These are phyloP conservation scores for Drosophila setosimentum DNA, from an alignment of 2,888 invertebrate genomes.

Conservation along the genomic window DNA sequence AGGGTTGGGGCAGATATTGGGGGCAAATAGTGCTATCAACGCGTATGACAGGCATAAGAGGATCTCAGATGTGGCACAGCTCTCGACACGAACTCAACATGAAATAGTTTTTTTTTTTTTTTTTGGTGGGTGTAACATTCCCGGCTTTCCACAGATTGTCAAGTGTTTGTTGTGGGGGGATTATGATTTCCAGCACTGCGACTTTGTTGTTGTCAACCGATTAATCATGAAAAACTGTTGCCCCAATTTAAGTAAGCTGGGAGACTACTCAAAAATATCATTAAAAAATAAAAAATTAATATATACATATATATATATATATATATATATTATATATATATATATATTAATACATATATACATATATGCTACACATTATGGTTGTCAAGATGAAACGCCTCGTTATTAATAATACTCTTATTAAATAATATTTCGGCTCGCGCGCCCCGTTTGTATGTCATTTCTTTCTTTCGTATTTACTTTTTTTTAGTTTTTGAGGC, in stretches of 20 bases:
- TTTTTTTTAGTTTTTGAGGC: conserved; percentile 65
- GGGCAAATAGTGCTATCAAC: conserved; percentile 41
- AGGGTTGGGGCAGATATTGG: conserved; percentile 5
- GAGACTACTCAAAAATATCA: conserved; percentile 12
- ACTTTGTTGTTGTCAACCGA: conserved; percentile 15
- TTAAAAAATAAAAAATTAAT: conserved; percentile 2
- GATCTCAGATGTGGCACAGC: conserved; percentile 68
- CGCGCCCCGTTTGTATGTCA: conserved; percentile 25
- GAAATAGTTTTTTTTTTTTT: conserved; percentile 28
- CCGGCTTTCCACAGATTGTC: conserved; percentile 32
- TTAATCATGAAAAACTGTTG: conserved; percentile 40
- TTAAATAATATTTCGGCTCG: conserved; percentile 67
- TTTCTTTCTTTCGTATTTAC: conserved; percentile 20
- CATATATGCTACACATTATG: background rate
- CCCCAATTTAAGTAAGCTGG: conserved; percentile 31
- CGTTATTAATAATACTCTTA: conserved; percentile 47
- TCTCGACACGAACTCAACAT: conserved; percentile 21
- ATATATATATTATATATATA: background rate
- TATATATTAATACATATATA: background rate
- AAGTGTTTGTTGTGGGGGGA: conserved; percentile 9
- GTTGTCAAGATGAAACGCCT: background rate
- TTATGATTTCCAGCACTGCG: conserved; percentile 15
- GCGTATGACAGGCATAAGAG: conserved; percentile 71
- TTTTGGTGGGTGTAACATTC: conserved; percentile 19
- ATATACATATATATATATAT: background rate